These are phyloP conservation scores for Catocala fraxini DNA, from an alignment of 2,888 invertebrate genomes.

Conservation along the genomic window DNA sequence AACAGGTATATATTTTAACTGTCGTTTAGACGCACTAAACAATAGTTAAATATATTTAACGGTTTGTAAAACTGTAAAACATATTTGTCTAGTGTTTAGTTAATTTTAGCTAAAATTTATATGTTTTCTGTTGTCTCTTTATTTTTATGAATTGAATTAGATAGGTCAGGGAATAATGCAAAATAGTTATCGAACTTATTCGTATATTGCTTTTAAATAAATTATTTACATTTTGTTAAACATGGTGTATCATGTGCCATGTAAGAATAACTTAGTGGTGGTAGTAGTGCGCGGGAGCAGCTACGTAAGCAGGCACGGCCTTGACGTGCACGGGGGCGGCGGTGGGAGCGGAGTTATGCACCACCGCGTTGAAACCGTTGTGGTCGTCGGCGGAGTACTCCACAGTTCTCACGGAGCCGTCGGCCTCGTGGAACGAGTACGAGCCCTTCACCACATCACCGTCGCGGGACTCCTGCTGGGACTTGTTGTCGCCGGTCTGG, in stretches of 20 bases:
- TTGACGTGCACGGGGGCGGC: slow-evolving; percentile 52
- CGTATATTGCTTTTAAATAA: slow-evolving; percentile 33
- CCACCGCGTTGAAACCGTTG: slow-evolving; percentile 74
- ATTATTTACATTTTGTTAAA: slow-evolving; percentile 7
- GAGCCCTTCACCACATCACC: slow-evolving; percentile 82
- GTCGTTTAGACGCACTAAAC: too few species aligned
- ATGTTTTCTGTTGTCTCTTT: too few species aligned
- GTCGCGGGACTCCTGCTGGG: slow-evolving; percentile 79
- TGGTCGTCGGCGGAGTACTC: slow-evolving; percentile 81
- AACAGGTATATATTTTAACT: too few species aligned
- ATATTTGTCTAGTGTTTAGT: too few species aligned
- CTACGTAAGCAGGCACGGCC: slow-evolving; percentile 37
- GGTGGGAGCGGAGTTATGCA: slow-evolving; percentile 66
- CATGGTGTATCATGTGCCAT: not conserved
- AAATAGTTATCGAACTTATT: slow-evolving; percentile 14
- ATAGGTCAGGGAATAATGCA: not conserved
- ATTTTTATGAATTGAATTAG: too few species aligned
- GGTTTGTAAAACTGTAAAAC: too few species aligned
- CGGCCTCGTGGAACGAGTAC: slow-evolving; percentile 81
- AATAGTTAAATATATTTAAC: too few species aligned
- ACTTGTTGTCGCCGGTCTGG: slow-evolving; percentile 84
- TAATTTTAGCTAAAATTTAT: too few species aligned
- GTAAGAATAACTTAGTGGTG: slow-evolving; percentile 16
- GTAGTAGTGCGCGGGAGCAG: slow-evolving; percentile 50
- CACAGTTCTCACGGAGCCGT: slow-evolving; percentile 81